A percentile compares a stretch with the other conserved stretches of the same genome.
Conservation (phyloP, 1,140 invertebrate genomes). For the Bombus impatiens region DNA sequence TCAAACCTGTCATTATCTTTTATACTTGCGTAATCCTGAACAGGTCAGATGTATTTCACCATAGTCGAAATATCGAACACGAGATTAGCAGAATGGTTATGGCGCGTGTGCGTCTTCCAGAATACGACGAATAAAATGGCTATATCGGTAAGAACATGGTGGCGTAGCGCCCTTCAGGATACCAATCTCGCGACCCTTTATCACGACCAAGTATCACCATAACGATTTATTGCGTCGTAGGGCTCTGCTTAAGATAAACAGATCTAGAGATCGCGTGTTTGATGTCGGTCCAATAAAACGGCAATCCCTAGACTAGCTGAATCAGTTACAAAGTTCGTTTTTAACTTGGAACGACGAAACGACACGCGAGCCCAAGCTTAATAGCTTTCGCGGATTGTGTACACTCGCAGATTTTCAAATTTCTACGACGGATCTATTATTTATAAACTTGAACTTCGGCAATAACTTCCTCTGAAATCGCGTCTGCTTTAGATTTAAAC, state of each 20-base stretch:
- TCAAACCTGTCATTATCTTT: not conserved
- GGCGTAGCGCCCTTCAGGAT: conserved; percentile 21
- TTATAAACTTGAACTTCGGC: not conserved
- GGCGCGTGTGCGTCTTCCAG: conserved; percentile 43
- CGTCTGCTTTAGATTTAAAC: no score
- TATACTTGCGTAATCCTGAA: not conserved
- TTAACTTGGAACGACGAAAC: not conserved
- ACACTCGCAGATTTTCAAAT: not conserved
- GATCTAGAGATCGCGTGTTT: conserved; percentile 27
- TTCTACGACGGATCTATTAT: not conserved
- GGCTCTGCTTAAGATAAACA: conserved; percentile 23
- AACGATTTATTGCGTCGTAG: conserved; percentile 32
- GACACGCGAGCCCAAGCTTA: conserved; percentile 10
- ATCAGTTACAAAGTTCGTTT: not conserved
- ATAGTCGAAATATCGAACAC: conserved; percentile 35
- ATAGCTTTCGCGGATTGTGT: not conserved
- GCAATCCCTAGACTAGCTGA: not conserved
- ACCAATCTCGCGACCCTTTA: conserved; percentile 50
- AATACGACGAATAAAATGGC: conserved; percentile 34
- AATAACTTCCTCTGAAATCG: no score
- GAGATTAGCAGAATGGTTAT: conserved; percentile 62
- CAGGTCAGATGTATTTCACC: conserved; percentile 30
- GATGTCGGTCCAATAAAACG: not conserved
- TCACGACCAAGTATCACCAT: not conserved
- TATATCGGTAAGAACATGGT: conserved; percentile 45